Evolutionary conservation across 2,797 vertebrate species (phyloP).

Genomic region (Enteromius afrohamiltoni): DNA sequence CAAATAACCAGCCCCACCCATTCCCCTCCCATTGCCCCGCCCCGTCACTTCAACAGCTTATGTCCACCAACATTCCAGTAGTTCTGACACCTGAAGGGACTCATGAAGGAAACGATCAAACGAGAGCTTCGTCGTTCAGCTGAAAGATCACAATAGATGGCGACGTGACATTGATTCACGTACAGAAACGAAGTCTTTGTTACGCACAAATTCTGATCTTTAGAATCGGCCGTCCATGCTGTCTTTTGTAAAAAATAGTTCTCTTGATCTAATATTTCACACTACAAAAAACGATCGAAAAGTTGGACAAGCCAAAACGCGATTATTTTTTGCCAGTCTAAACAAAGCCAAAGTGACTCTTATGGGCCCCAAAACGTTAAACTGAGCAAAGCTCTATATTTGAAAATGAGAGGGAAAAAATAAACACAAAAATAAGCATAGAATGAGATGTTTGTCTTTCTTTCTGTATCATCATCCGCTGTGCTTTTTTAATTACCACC

Average conservation of each 20-base stretch:
- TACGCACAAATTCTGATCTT: not conserved
- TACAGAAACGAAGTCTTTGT: conserved; percentile 23
- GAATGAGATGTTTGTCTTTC: conserved; percentile 82
- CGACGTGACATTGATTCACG: conserved; percentile 50
- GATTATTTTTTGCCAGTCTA: not conserved
- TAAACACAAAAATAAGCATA: conserved; percentile 70
- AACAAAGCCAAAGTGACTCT: conserved; percentile 40
- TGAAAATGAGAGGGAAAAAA: conserved; percentile 33
- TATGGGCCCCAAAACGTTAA: conserved; percentile 29
- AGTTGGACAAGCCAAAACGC: not conserved
- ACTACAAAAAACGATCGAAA: not conserved
- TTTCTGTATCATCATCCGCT: conserved; percentile 66
- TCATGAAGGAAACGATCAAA: conserved; percentile 49
- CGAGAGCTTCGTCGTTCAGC: conserved; percentile 16
- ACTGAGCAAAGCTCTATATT: conserved; percentile 45
- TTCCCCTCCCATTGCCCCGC: conserved; percentile 50
- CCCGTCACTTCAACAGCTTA: conserved; percentile 74
- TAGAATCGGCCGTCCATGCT: not conserved
- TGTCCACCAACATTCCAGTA: conserved; percentile 85
- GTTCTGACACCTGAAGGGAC: conserved; percentile 72
- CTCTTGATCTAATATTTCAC: not conserved
- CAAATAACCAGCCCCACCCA: conserved; percentile 66
- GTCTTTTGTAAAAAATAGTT: conserved; percentile 8
- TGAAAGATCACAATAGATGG: conserved; percentile 24
- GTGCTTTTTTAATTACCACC: conserved; percentile 70